phyloP scores from a whole-genome alignment of 2,113 vertebrate species.

The Caretta caretta region DNA sequence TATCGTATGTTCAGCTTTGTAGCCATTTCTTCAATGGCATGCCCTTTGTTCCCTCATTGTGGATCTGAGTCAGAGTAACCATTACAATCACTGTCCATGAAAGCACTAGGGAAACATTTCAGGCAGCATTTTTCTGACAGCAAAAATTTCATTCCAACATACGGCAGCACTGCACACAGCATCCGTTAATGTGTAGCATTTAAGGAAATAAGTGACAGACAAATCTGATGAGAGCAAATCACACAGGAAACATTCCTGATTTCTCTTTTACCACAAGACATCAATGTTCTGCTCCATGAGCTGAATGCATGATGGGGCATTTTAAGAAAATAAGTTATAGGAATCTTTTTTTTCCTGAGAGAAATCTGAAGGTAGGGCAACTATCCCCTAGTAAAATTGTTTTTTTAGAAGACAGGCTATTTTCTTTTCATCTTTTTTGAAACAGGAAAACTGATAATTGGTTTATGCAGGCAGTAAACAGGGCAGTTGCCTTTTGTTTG shows the following conservation, averaged over 20 bases:
- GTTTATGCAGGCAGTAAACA: background rate
- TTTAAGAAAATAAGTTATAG: background rate
- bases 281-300: background rate
- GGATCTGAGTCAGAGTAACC: background rate
- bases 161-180: background rate
- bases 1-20: background rate
- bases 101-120: background rate
- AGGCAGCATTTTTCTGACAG: background rate
- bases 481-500: background rate
- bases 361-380: background rate
- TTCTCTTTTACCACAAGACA: background rate
- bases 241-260: background rate
- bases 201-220: background rate
- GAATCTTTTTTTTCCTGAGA: background rate
- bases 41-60: background rate
- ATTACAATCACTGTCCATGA: background rate
- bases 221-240: background rate
- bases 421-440: background rate
- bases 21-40: background rate
- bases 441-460: background rate
- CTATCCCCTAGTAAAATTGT: background rate
- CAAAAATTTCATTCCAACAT: background rate
- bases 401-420: background rate
- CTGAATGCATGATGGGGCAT: background rate
- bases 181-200: background rate